These are phyloP conservation scores for Heliothis virescens DNA, from an alignment of 1,140 invertebrate species.

Conservation along the genomic window DNA sequence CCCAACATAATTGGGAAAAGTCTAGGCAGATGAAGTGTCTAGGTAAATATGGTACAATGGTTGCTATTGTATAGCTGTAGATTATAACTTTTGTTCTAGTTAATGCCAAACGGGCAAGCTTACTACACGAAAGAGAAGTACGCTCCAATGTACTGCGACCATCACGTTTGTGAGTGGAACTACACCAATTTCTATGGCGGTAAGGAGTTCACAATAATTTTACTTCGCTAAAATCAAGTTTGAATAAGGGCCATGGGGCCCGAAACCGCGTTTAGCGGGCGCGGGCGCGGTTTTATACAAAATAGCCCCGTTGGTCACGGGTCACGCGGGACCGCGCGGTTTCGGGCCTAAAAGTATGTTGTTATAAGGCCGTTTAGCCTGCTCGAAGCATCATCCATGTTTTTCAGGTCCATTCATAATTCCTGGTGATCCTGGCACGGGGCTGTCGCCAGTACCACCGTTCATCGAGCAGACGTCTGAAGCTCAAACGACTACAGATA, in stretches of 20 bases:
- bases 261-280: too few species aligned
- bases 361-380: too few species aligned
- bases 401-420: conserved; percentile 77
- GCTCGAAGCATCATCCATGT: too few species aligned
- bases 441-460: conserved; percentile 71
- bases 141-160: conserved; percentile 74
- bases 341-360: too few species aligned
- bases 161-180: conserved; percentile 83
- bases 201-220: conserved; percentile 45
- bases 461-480: conserved; percentile 77
- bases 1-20: not conserved
- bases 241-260: too few species aligned
- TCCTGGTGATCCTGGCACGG: conserved; percentile 75
- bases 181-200: conserved; percentile 82
- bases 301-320: too few species aligned
- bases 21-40: too few species aligned
- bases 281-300: too few species aligned
- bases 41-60: too few species aligned
- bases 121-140: conserved; percentile 78
- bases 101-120: conserved; percentile 73
- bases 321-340: too few species aligned
- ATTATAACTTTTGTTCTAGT: conserved; percentile 58
- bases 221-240: too few species aligned
- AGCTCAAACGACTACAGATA: conserved; percentile 56
- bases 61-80: not conserved